phyloP scores from a whole-genome alignment of 1,140 invertebrate genomes.

The Solenopsis invicta region DNA sequence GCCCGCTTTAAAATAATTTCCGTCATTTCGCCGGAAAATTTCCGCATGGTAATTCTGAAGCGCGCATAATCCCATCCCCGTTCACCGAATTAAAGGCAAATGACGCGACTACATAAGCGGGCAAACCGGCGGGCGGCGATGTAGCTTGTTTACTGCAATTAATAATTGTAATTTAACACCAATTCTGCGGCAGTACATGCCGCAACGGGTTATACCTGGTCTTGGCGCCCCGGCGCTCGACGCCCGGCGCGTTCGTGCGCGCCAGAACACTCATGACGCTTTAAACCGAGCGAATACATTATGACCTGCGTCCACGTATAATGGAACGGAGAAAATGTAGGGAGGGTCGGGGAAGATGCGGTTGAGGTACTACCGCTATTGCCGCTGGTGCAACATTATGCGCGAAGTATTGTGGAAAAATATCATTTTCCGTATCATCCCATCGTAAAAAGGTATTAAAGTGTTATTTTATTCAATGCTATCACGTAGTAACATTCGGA shows the following conservation, averaged over 20 bases:
- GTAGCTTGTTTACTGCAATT: conserved; percentile 74
- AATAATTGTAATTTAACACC: conserved; percentile 77
- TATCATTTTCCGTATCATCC: not conserved
- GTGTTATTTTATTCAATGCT: not conserved
- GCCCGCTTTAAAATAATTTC: conserved; percentile 46
- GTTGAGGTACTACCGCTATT: not conserved
- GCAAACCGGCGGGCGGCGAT: conserved; percentile 23
- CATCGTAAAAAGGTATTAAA: not conserved
- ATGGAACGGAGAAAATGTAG: conserved; percentile 70
- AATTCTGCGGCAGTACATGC: conserved; percentile 67
- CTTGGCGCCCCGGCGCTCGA: conserved; percentile 14
- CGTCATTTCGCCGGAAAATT: conserved; percentile 43
- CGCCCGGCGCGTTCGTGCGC: conserved; percentile 26
- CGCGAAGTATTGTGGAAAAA: conserved; percentile 45
- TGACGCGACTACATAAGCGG: conserved; percentile 47
- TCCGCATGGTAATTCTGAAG: conserved; percentile 20
- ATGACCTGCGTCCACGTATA: conserved; percentile 69
- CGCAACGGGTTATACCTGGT: conserved; percentile 56
- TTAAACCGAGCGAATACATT: conserved; percentile 71
- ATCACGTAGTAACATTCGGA: not conserved
- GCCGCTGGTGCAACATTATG: conserved; percentile 30
- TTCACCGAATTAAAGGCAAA: conserved; percentile 51
- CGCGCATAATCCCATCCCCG: not conserved
- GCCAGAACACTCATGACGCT: conserved; percentile 47
- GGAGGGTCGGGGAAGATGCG: not conserved